Percentiles rank a stretch among this genome's conserved stretches.
Evolutionary conservation across 2,797 vertebrate genomes (phyloP).

Genomic region (Diglossa cyanea): DNA sequence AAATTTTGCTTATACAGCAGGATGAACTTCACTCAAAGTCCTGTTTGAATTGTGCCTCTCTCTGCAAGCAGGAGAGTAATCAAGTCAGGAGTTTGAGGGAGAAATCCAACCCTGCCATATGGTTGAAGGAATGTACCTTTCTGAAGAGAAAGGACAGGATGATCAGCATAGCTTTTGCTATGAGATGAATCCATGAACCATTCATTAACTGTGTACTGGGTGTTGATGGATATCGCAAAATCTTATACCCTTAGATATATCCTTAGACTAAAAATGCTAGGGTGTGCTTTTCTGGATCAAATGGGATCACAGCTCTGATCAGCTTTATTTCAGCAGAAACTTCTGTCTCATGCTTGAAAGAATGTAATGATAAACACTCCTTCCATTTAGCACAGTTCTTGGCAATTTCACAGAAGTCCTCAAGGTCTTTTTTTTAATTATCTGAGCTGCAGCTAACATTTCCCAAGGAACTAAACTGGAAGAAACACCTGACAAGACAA

Average conservation of each 20-base stretch:
- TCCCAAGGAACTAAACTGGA: not conserved
- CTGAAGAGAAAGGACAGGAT: not conserved
- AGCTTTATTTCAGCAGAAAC: not conserved
- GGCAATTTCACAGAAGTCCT: conserved; percentile 6
- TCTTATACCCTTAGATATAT: not conserved
- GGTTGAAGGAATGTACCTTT: not conserved
- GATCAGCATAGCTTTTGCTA: not conserved
- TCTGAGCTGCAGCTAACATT: not conserved
- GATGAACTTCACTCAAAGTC: not conserved
- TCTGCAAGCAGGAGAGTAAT: not conserved
- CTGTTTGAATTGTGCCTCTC: not conserved
- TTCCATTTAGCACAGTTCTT: conserved; percentile 16
- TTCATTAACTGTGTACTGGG: not conserved
- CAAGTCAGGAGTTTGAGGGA: not conserved
- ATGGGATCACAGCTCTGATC: not conserved
- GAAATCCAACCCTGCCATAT: not conserved
- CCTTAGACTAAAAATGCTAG: not conserved
- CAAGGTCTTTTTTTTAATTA: not conserved
- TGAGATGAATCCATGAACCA: not conserved
- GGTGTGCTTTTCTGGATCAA: not conserved
- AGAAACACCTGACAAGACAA: not conserved
- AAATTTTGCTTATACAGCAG: conserved; percentile 1
- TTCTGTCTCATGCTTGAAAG: not conserved
- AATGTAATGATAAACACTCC: not conserved
- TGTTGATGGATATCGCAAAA: not conserved